Base-by-base conservation (phyloP, 1,140 invertebrate species). In the Lucilia sericata region DNA sequence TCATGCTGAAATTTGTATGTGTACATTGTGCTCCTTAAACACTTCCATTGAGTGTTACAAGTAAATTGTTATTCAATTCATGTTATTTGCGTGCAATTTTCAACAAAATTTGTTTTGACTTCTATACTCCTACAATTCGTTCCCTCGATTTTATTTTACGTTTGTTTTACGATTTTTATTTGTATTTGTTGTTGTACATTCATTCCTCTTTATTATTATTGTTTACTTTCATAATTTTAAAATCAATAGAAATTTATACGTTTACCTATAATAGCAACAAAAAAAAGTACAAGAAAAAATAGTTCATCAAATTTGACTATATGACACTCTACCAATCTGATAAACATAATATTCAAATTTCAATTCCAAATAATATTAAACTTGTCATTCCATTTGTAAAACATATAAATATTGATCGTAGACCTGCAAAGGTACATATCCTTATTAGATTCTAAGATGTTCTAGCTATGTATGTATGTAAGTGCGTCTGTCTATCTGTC, bases 231-330 rank as follows among this genome's bases (percentile, higher is more conserved):
- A 70, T 70, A 70, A 70, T 70, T 70, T 70, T 70, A 70, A 70
- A 70, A 70, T 70, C 65, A 70, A 70, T 70, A 70, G 65, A 70
- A 70, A 70, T 70, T 70, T 70, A 70, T 70, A 70, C 65, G 65
- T 70, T 70, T 70, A 70, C 65, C 65, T 70, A 70, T 10, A 7
- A 60, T 5, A 60, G 7, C n/a, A 21, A 70, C 19, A 25, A 25
- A 70, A 10, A 42, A n/a, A n/a, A 30, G 25, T 3, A 30, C 25
- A 30, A 30, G 25, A 30, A 30, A 30, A 30, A 30, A 30, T n/a
- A 30, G 25, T 30, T 30, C 1, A 30, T 30, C 25, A 30, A 30
- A 2, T 30, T 30, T 30, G 25, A 30, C 1, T 30, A 30, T 30
- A 30, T 30, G 25, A 30, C 3, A 30, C 25, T 3, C 25, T 30